A percentile compares a stretch with the other conserved stretches of the same genome.
Conservation (phyloP, 2,797 vertebrate genomes). For the Xenentodon cancila region DNA sequence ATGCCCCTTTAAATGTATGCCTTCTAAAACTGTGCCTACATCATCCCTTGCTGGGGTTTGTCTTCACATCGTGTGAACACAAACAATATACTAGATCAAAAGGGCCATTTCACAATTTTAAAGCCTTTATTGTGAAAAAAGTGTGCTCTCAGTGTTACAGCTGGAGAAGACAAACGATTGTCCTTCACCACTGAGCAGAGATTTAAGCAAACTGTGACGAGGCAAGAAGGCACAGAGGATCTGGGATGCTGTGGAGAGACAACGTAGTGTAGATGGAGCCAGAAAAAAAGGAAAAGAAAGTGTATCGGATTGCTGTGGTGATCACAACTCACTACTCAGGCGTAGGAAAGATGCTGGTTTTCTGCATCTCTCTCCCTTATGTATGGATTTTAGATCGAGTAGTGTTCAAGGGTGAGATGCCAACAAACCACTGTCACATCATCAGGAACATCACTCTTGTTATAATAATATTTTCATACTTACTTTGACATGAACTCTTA, state of each 20-base stretch:
- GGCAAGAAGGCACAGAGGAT: slow-evolving; percentile 43
- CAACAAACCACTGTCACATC: no score
- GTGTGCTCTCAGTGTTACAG: neutral
- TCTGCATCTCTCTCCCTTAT: slow-evolving; percentile 12
- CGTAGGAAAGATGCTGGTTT: slow-evolving; percentile 44
- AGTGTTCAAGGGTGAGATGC: slow-evolving; percentile 4
- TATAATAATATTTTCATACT: no score
- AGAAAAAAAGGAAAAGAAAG: slow-evolving; percentile 4
- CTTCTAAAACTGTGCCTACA: no score
- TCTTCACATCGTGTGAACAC: no score
- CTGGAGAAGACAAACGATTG: slow-evolving; percentile 25
- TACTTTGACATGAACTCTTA: no score
- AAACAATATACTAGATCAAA: no score
- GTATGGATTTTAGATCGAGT: slow-evolving; percentile 17
- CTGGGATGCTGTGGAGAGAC: slow-evolving; percentile 22
- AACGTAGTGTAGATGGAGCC: slow-evolving; percentile 21
- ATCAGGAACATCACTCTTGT: no score
- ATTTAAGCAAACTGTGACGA: slow-evolving; percentile 52
- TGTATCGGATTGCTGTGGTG: slow-evolving; percentile 41
- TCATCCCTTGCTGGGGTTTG: no score
- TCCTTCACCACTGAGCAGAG: slow-evolving; percentile 55
- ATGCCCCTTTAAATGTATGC: no score
- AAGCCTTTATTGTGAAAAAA: neutral
- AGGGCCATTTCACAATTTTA: no score
- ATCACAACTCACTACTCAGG: slow-evolving; percentile 41